These are phyloP conservation scores for Sycophila sp. DNA, from an alignment of 1,140 invertebrate species.

Conservation along the genomic window DNA sequence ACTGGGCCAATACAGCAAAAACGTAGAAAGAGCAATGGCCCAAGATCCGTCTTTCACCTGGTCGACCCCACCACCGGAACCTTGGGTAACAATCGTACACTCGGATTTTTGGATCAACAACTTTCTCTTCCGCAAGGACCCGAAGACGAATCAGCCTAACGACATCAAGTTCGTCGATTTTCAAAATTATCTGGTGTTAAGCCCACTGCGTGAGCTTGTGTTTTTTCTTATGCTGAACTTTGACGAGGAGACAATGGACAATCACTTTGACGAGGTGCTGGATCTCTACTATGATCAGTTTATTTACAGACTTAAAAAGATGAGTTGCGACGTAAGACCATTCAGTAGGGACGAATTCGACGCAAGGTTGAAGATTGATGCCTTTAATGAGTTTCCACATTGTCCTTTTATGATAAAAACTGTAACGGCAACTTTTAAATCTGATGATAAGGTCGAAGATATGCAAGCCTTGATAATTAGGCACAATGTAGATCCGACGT, in stretches of 20 bases:
- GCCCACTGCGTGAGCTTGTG: slow-evolving; percentile 67
- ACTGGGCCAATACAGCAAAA: slow-evolving; percentile 42
- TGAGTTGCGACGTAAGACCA: slow-evolving; percentile 46
- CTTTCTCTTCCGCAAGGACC: slow-evolving; percentile 65
- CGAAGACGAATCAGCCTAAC: slow-evolving; percentile 48
- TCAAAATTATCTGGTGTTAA: slow-evolving; percentile 70
- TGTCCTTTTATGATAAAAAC: slow-evolving; percentile 55
- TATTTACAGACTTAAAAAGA: slow-evolving; percentile 49
- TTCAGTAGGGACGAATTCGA: slow-evolving; percentile 49
- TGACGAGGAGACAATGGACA: slow-evolving; percentile 55
- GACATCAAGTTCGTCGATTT: slow-evolving; percentile 73
- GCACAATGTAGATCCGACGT: slow-evolving; percentile 13
- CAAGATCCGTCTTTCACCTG: slow-evolving; percentile 42
- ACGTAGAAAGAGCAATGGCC: slow-evolving; percentile 42
- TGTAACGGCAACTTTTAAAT: slow-evolving; percentile 46
- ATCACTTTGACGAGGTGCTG: slow-evolving; percentile 65
- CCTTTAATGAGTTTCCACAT: slow-evolving; percentile 50
- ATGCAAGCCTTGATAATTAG: not conserved
- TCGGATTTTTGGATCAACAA: slow-evolving; percentile 75
- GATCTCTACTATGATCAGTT: slow-evolving; percentile 68
- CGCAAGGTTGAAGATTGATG: slow-evolving; percentile 42
- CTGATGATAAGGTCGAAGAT: slow-evolving; percentile 7
- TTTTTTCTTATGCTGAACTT: slow-evolving; percentile 71
- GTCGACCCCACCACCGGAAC: slow-evolving; percentile 50
- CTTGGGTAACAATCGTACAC: slow-evolving; percentile 68